Base-by-base conservation (phyloP, 2,797 vertebrate genomes). In the Muraenolepis orangiensis region DNA sequence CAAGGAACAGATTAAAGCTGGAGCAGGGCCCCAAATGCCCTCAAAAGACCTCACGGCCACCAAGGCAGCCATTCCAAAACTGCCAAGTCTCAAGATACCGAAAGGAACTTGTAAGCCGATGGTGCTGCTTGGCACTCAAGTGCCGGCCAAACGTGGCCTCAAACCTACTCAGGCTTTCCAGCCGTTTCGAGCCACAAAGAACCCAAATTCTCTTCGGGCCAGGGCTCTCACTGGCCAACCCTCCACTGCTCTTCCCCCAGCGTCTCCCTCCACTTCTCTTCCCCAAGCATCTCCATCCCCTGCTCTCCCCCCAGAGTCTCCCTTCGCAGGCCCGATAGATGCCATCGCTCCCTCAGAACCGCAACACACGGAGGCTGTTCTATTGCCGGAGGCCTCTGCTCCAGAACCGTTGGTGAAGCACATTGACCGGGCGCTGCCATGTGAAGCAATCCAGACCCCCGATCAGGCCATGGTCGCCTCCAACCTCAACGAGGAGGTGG, bases 101-200 rank as follows among this genome's bases (percentile, higher is more conserved):
- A 84, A 86, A 28, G 72, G 76, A 36, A 72, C 64, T 26, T 10
- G 23, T 0, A 93, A 87, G 73, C 64, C 83, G 7, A 40, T 72
- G n/a, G 75, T 79, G n/a, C 69, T 30, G 61, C 71, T 71, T 3
- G 6, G 80, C 72, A 80, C 66, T 69, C 80, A 74, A 3, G 11
- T 76, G 8, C 80, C 80, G 18, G 30, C 81, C 18, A 93, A 89
- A 78, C 73, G 75, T 66, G 73, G 68, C 66, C 13, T 77, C 66
- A 94, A 92, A 80, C 90, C 91, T 20, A 90, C 88, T 28, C 91
- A 92, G 81, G 81, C 90, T 20, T 88, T 91, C 66, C 36, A 74
- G 4, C 91, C 91, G 30, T 89, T 88, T 46, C 78, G 42, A n/a
- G 28, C 78, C 0, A 8, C 10, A 10, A 88, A 86, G 74, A 89